Percentiles rank a stretch among this genome's conserved stretches.
phyloP scores from a whole-genome alignment of 2,113 vertebrate species.

The Myrmecophaga tridactyla region DNA sequence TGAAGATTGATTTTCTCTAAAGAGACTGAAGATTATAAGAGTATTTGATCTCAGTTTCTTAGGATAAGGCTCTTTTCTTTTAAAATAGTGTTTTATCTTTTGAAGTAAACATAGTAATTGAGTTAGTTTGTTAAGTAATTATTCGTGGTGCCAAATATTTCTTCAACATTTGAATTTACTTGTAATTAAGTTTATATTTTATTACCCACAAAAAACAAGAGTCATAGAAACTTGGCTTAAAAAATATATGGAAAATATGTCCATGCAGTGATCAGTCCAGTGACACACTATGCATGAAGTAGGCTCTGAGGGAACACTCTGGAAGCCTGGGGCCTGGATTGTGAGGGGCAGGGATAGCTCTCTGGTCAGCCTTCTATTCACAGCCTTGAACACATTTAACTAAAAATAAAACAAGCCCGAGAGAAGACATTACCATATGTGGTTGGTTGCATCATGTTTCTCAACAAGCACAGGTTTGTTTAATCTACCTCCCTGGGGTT shows the following conservation, averaged over 20 bases:
- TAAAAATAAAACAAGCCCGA: neutral
- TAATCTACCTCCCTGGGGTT: no score
- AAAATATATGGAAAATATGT: neutral
- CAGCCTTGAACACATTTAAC: neutral
- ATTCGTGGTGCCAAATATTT: neutral
- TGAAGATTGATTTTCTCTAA: neutral
- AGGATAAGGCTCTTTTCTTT: neutral
- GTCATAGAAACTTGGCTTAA: neutral
- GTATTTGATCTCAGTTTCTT: neutral
- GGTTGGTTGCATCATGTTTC: no score
- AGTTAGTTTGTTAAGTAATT: neutral
- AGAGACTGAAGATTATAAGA: neutral
- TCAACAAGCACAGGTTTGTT: no score
- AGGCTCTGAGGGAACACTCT: neutral
- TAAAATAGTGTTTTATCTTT: neutral
- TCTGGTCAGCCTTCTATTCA: neutral
- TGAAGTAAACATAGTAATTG: neutral
- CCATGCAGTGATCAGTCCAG: fast-evolving
- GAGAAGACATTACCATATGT: neutral
- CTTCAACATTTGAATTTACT: neutral
- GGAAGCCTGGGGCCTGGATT: no score
- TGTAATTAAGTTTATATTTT: neutral
- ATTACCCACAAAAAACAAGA: neutral
- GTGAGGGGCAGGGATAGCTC: neutral
- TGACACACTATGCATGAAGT: neutral